phyloP scores from a whole-genome alignment of 1,140 invertebrate species.

The Microvelia longipes region DNA sequence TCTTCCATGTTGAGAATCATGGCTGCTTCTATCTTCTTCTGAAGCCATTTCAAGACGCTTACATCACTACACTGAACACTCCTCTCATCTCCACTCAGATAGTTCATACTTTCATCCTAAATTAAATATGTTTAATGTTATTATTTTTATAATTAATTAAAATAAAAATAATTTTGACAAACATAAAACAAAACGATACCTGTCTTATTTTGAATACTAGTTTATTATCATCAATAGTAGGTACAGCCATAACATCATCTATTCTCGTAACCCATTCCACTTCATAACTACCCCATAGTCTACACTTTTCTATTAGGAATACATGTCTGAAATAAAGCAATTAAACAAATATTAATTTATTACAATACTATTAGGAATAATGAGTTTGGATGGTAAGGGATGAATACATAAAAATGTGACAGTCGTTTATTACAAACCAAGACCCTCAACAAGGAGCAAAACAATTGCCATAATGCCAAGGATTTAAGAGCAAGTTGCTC shows the following conservation, averaged over 20 bases:
- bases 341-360: no score
- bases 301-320: conserved; percentile 52
- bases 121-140: no score
- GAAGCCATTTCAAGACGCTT: conserved; percentile 49
- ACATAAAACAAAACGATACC: no score
- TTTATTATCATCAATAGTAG: conserved; percentile 42
- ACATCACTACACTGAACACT: conserved; percentile 45
- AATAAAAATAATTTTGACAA: no score
- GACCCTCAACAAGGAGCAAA: conserved; percentile 20
- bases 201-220: conserved; percentile 57
- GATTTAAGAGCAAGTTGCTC: no score
- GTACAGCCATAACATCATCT: conserved; percentile 56
- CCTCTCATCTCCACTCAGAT: conserved; percentile 40
- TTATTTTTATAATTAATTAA: no score
- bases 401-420: background rate
- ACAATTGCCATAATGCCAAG: no score
- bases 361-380: no score
- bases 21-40: conserved; percentile 53
- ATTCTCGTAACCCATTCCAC: conserved; percentile 57
- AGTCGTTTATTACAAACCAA: background rate
- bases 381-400: no score
- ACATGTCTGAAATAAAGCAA: conserved; percentile 43
- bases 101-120: conserved; percentile 38
- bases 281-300: conserved; percentile 54
- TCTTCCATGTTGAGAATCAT: conserved; percentile 52